A percentile compares a stretch with the other conserved stretches of the same genome.
phyloP scores from a whole-genome alignment of 2,888 invertebrate genomes.

The Drosophila borealis region DNA sequence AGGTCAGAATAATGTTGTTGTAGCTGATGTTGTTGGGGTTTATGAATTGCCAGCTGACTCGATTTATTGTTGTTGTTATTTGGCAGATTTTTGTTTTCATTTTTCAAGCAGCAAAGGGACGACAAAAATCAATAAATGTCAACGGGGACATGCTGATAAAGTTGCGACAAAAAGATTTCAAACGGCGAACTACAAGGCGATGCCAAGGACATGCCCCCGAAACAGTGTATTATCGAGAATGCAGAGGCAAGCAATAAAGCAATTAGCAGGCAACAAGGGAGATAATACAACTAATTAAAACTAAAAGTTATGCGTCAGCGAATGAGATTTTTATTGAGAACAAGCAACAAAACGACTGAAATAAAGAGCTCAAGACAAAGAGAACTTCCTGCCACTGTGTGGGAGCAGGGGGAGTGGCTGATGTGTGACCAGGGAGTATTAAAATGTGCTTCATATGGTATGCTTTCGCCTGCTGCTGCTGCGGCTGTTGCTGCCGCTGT shows the following conservation, averaged over 20 bases:
- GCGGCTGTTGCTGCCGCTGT: neutral
- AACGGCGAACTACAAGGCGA: slow-evolving; percentile 48
- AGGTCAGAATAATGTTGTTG: slow-evolving; percentile 58
- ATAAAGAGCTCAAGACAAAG: slow-evolving; percentile 21
- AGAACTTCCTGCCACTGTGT: neutral
- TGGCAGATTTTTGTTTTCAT: slow-evolving; percentile 73
- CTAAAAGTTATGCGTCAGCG: slow-evolving; percentile 80
- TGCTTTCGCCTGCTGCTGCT: slow-evolving; percentile 24
- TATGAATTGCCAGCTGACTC: slow-evolving; percentile 77
- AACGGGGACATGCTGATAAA: slow-evolving; percentile 76
- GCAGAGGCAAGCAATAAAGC: slow-evolving; percentile 68
- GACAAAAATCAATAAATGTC: slow-evolving; percentile 74
- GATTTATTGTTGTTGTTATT: slow-evolving; percentile 18
- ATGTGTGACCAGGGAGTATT: slow-evolving; percentile 68
- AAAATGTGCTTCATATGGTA: slow-evolving; percentile 55
- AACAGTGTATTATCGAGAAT: slow-evolving; percentile 43
- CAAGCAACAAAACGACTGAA: slow-evolving; percentile 38
- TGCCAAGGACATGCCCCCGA: slow-evolving; percentile 39
- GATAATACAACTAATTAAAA: slow-evolving; percentile 80
- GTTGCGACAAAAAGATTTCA: slow-evolving; percentile 76
- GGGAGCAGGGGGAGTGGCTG: slow-evolving; percentile 25
- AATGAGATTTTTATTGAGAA: slow-evolving; percentile 78
- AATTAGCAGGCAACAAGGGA: slow-evolving; percentile 76
- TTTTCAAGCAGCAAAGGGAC: slow-evolving; percentile 43
- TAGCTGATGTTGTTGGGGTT: slow-evolving; percentile 39